Evolutionary conservation across 2,797 vertebrate genomes (phyloP).

Genomic region (Phalanger gymnotis): DNA sequence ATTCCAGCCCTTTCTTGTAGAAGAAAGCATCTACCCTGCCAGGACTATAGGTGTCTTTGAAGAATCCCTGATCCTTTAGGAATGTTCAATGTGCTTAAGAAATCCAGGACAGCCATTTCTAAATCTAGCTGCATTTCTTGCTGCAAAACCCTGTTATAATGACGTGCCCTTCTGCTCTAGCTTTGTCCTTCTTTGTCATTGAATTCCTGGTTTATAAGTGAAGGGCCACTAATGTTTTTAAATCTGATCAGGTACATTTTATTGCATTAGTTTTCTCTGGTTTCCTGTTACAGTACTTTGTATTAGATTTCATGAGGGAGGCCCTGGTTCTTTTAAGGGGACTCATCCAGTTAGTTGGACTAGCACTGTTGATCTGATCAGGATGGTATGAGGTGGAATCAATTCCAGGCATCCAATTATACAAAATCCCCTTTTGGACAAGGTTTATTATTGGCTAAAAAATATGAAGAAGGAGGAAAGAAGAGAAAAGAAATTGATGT

Average conservation of each 20-base stretch:
- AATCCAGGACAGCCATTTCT: not conserved
- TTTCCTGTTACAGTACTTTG: constrained; percentile 23
- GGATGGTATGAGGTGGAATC: not conserved
- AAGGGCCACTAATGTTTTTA: not conserved
- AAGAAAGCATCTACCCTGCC: not conserved
- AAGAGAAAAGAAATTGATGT: not conserved
- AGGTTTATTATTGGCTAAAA: not conserved
- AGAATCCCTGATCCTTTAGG: constrained; percentile 35
- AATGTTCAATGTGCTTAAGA: not conserved
- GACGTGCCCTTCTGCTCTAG: not conserved
- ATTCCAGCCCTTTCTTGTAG: not conserved
- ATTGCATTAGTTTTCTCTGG: constrained; percentile 30
- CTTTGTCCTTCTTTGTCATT: not conserved
- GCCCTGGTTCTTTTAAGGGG: constrained; percentile 15
- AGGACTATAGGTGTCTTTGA: not conserved
- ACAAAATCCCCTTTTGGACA: not conserved
- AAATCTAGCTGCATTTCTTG: not conserved
- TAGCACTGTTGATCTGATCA: not conserved
- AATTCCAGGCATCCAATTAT: constrained; percentile 22
- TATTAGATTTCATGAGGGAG: not conserved
- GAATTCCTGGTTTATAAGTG: not conserved
- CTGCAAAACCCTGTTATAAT: not conserved
- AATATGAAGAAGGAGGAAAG: not conserved
- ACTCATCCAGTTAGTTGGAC: not conserved
- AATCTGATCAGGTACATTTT: constrained; percentile 29